Evolutionary conservation across 2,888 invertebrate genomes (phyloP).

Genomic region (Erannis defoliaria): DNA sequence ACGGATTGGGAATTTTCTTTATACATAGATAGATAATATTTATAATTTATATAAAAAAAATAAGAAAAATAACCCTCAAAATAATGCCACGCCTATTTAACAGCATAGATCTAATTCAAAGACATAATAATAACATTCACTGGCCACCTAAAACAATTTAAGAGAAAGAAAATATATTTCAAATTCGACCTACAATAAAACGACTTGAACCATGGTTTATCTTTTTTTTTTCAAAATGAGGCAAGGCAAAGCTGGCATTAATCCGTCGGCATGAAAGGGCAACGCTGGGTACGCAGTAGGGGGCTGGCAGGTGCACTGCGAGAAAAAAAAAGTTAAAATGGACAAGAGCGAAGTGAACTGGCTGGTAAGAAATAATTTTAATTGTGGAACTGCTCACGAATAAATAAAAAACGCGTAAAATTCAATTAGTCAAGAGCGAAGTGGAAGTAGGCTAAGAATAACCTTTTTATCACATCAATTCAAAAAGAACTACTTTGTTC

Average conservation of each 20-base stretch:
- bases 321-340: slow-evolving; percentile 50
- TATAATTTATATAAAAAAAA: too few relatives aligned
- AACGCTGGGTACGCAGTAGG: slow-evolving; percentile 69
- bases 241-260: slow-evolving; percentile 67
- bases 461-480: too few relatives aligned
- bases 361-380: slow-evolving; percentile 34
- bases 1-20: too few relatives aligned
- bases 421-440: neutral
- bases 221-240: slow-evolving; percentile 55
- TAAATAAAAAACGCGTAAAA: neutral
- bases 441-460: neutral
- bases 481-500: too few relatives aligned
- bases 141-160: slow-evolving; percentile 33
- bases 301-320: slow-evolving; percentile 74
- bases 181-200: slow-evolving; percentile 40
- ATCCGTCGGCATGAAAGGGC: slow-evolving; percentile 68
- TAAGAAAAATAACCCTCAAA: too few relatives aligned
- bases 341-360: slow-evolving; percentile 50
- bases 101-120: neutral
- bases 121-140: slow-evolving; percentile 16
- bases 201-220: slow-evolving; percentile 39
- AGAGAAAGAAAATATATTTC: slow-evolving; percentile 32
- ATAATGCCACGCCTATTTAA: too few relatives aligned
- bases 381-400: slow-evolving; percentile 9
- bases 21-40: too few relatives aligned